Percentiles rank a stretch among this genome's conserved stretches.
phyloP scores from a whole-genome alignment of 2,113 vertebrate species.

The Mola mola region DNA sequence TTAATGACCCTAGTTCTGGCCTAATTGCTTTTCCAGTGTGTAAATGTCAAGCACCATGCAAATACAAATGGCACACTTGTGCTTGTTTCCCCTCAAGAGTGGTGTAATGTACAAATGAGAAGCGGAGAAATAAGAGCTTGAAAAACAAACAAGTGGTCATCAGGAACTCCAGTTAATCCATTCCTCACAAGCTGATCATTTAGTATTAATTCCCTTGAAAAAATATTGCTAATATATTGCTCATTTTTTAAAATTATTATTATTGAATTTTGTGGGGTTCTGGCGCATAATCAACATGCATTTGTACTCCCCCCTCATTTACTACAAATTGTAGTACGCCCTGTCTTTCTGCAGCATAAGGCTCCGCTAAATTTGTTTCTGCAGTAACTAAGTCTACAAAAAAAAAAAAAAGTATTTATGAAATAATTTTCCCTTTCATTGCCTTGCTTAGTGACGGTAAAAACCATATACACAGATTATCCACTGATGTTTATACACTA shows the following conservation, averaged over 20 bases:
- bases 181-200: too few species aligned
- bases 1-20: conserved; percentile 65
- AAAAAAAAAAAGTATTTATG: too few species aligned
- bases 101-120: conserved; percentile 56
- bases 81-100: conserved; percentile 57
- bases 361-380: too few species aligned
- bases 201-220: too few species aligned
- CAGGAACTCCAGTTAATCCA: conserved; percentile 23
- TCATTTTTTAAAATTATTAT: too few species aligned
- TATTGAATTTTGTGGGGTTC: too few species aligned
- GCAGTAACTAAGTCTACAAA: too few species aligned
- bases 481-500: neutral
- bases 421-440: neutral
- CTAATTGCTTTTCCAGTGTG: conserved; percentile 74
- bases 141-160: conserved; percentile 46
- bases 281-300: too few species aligned
- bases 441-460: neutral
- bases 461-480: neutral
- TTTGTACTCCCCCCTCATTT: too few species aligned
- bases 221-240: too few species aligned
- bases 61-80: conserved; percentile 67
- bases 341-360: too few species aligned
- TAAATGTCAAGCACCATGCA: conserved; percentile 76
- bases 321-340: too few species aligned
- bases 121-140: conserved; percentile 14